Evolutionary conservation across 2,888 invertebrate species (phyloP), one percentile per base, ranked within the genome.

Genomic region (Tholera decimalis): DNA sequence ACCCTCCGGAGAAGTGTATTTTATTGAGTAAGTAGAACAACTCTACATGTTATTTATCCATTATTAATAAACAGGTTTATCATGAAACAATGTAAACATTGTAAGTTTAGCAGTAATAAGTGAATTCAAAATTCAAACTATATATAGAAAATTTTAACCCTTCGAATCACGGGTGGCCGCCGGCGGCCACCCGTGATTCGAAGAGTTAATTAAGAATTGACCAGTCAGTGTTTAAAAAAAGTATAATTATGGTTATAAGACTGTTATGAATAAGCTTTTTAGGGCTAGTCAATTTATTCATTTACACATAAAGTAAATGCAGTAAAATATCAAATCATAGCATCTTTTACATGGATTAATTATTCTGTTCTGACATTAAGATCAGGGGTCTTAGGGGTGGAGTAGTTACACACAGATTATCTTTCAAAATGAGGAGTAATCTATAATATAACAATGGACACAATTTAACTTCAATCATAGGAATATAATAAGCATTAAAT

Each of bases 1-100:
- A 13, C 99, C 99, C 78, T 98, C 98, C 70, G 99, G 99, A 83
- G 99, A 99, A 96, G 97, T 98, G 67, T 99, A 99, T 95, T 99
- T 99, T 89, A 99, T 99, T 83, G 99, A 99, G 99, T 98, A 94
- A 96, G 97, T 97, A 80, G 20, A 28, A 9, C 1, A 11, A 15
- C 2, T 26, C 1, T 24, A 9, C 8, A 18, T 37, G 6, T 8
- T 26, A 59, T 13, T 0, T 13, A 5, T 13, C n/a, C n/a, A n/a
- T n/a, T n/a, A n/a, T n/a, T n/a, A n/a, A n/a, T n/a, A n/a, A n/a
- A n/a, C n/a, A n/a, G n/a, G n/a, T n/a, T n/a, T n/a, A n/a, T n/a
- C n/a, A n/a, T n/a, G n/a, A n/a, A n/a, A n/a, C n/a, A n/a, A n/a
- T n/a, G n/a, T n/a, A n/a, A n/a, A n/a, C n/a, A n/a, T n/a, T n/a